Conservation (phyloP, 2,888 invertebrate species). For the Carpatolechia fugitivella region DNA sequence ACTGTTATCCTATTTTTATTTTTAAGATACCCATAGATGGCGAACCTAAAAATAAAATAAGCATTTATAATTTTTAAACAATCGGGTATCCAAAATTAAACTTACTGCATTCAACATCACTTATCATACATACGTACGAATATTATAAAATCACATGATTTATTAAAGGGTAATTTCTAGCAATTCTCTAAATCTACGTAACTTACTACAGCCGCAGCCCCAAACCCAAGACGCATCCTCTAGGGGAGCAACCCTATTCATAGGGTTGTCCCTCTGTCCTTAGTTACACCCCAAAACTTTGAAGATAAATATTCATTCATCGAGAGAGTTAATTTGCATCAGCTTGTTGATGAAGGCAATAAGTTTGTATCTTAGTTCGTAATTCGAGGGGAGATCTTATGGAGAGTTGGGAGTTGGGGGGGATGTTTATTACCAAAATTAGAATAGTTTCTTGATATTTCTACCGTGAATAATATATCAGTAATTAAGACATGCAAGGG, state of each 20-base stretch:
- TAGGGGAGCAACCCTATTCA: slow-evolving; percentile 40
- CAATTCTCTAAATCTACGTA: background rate
- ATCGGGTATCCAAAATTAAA: no score
- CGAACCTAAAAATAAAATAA: no score
- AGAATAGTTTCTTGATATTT: background rate
- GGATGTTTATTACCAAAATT: background rate
- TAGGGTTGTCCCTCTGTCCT: slow-evolving; percentile 27
- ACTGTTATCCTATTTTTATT: no score
- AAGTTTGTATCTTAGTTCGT: background rate
- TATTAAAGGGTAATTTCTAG: background rate
- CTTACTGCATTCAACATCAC: no score
- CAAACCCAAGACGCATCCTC: background rate
- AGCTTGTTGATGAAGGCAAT: slow-evolving; percentile 21
- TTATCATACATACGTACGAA: no score
- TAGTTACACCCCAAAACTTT: slow-evolving; percentile 39
- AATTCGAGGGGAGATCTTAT: background rate
- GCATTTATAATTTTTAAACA: background rate
- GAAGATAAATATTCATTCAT: slow-evolving; percentile 44
- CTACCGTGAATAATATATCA: no score
- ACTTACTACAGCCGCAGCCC: background rate
- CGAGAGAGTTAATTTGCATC: slow-evolving; percentile 37
- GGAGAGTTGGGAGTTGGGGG: no score
- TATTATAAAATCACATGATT: no score
- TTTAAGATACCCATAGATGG: no score
- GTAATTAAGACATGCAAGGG: no score